phyloP scores from a whole-genome alignment of 2,888 invertebrate genomes.

The Nomada goodeniana region DNA sequence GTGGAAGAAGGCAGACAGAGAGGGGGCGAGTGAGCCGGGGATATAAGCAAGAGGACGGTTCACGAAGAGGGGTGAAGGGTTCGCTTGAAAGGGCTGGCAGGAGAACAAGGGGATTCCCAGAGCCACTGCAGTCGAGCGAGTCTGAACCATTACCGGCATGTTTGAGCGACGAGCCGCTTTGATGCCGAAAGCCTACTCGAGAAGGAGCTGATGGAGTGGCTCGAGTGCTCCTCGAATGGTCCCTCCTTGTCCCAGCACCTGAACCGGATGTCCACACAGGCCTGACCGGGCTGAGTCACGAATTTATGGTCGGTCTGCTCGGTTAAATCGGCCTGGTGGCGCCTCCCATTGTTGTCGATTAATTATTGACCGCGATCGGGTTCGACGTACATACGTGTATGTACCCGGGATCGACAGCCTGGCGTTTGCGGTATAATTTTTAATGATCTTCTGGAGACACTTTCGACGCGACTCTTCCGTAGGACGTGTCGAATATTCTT shows the following conservation, averaged over 20 bases:
- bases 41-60: conserved; percentile 19
- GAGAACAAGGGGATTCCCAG: conserved; percentile 73
- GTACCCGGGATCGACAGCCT: too few species aligned
- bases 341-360: conserved; percentile 59
- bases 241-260: conserved; percentile 65
- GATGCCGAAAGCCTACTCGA: conserved; percentile 79
- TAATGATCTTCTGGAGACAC: too few species aligned
- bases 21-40: background rate
- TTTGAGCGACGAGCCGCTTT: conserved; percentile 80
- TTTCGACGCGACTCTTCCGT: too few species aligned
- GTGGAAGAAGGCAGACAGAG: too few species aligned
- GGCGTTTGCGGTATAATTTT: too few species aligned
- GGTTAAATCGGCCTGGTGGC: conserved; percentile 55
- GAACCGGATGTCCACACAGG: conserved; percentile 67
- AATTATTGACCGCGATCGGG: conserved; percentile 58
- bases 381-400: too few species aligned
- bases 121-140: conserved; percentile 71
- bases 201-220: conserved; percentile 79
- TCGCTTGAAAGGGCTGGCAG: conserved; percentile 67
- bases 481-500: too few species aligned
- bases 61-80: conserved; percentile 48
- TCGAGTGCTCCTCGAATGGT: conserved; percentile 70
- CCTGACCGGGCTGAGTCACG: conserved; percentile 51
- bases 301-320: conserved; percentile 58
- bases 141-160: conserved; percentile 79